phyloP scores from a whole-genome alignment of 2,888 invertebrate genomes.

The Atrina japonica region DNA sequence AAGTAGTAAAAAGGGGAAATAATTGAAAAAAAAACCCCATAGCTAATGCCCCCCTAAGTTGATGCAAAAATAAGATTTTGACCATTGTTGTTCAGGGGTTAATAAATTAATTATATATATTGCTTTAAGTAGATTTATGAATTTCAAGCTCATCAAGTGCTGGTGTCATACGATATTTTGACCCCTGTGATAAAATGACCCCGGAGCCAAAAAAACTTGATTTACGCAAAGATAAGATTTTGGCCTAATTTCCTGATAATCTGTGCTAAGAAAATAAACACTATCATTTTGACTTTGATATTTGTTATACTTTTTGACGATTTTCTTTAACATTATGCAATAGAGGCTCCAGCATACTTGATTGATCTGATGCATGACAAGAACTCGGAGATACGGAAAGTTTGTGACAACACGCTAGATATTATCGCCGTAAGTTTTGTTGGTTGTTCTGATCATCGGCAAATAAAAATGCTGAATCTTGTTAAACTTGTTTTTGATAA shows the following conservation, averaged over 20 bases:
- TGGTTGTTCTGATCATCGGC: too few species aligned
- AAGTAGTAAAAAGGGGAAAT: too few species aligned
- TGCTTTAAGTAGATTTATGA: too few species aligned
- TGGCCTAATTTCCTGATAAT: not conserved
- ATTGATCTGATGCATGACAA: conserved; percentile 99
- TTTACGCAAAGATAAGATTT: not conserved
- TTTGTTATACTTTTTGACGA: not conserved
- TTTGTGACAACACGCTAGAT: conserved; percentile 97
- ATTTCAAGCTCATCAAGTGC: too few species aligned
- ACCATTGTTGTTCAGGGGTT: too few species aligned
- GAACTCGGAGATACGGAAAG: conserved; percentile 94
- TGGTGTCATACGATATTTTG: too few species aligned
- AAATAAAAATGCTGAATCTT: not conserved
- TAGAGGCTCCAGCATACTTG: conserved; percentile 96
- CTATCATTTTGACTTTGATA: not conserved
- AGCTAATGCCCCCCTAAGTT: too few species aligned
- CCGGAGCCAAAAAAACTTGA: not conserved
- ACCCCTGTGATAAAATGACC: too few species aligned
- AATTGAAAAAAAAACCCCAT: too few species aligned
- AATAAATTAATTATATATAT: too few species aligned
- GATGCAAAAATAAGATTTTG: too few species aligned
- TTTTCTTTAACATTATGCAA: conserved; percentile 45
- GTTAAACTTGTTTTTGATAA: not conserved
- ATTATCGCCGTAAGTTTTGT: conserved; percentile 90
- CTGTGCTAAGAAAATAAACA: too few species aligned